Base-by-base conservation (phyloP, 2,888 invertebrate genomes). In the Sicus ferrugineus region DNA sequence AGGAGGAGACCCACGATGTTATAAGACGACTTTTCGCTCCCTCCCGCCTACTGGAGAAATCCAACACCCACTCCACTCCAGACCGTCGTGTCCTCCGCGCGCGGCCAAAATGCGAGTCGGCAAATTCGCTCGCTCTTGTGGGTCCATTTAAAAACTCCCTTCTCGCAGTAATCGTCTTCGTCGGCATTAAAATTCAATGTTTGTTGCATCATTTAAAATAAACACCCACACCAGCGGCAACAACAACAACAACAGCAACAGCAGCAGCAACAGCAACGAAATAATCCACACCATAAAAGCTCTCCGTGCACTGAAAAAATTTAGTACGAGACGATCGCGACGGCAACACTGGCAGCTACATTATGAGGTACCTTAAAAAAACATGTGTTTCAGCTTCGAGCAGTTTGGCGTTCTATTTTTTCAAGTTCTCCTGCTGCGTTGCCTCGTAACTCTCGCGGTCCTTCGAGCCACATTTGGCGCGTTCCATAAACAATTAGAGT, bases 391-490 rank as follows among this genome's bases (percentile, higher is more conserved):
- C 42, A 42, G 5, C 42, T 42, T 42, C 4, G n/a, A 16, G 14
- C 11, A n/a, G n/a, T 42, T 42, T 9, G 16, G 1, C 1, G 14
- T 26, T 54, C 28, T 54, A 26, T 28, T 54, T 54, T 54, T 54
- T 14, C 28, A 11, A 3, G 16, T 42, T 42, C 11, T 42, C 26
- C 28, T 26, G 11, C 28, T 11, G 26, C 23, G 2, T 23, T 54
- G 16, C 26, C 54, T 28, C 21, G 31, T 14, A 64, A 21, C 28
- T 34, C 34, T 52, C 52, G 52, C 19, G 64, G 26, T 52, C 64
- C 64, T 64, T 52, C 52, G 64, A 64, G 64, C 16, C 64, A 26
- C 64, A 64, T 64, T 52, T 48, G 64, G 52, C 52, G 64, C 52
- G 31, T 34, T 4, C 26, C 50, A 64, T 64, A 64, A 64, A 64